Conservation (phyloP, 2,797 vertebrate species). For the Anguilla obscura region DNA sequence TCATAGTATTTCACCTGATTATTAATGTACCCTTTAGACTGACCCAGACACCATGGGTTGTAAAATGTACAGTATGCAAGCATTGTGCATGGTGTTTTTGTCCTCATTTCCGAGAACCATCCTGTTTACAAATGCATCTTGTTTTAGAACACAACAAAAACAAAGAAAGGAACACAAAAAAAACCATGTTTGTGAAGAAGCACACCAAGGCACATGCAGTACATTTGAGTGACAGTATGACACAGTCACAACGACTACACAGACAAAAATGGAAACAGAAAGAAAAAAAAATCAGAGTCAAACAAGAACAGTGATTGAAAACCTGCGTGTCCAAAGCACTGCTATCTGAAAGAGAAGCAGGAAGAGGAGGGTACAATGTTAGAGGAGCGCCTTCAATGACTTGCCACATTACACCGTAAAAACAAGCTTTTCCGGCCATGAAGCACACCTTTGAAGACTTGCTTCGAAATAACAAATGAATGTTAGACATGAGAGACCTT, state of each 20-base stretch:
- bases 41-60: background rate
- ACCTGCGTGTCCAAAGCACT: conserved; percentile 97
- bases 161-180: background rate
- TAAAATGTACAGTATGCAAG: background rate
- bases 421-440: background rate
- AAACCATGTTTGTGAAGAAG: background rate
- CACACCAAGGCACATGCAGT: conserved; percentile 67
- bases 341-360: conserved; percentile 88
- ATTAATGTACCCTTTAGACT: conserved; percentile 29
- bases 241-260: conserved; percentile 63
- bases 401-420: background rate
- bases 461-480: background rate
- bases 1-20: conserved; percentile 36
- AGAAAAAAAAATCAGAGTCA: conserved; percentile 65
- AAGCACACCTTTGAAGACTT: background rate
- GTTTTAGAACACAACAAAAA: background rate
- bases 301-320: conserved; percentile 72
- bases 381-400: conserved; percentile 57
- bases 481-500: background rate
- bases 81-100: background rate
- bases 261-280: conserved; percentile 68
- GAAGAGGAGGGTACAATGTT: conserved; percentile 73
- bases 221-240: conserved; percentile 61
- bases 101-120: conserved; percentile 34
- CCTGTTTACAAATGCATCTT: conserved; percentile 62